Evolutionary conservation across 2,888 invertebrate species (phyloP).

Genomic region (Clusia tigrina): DNA sequence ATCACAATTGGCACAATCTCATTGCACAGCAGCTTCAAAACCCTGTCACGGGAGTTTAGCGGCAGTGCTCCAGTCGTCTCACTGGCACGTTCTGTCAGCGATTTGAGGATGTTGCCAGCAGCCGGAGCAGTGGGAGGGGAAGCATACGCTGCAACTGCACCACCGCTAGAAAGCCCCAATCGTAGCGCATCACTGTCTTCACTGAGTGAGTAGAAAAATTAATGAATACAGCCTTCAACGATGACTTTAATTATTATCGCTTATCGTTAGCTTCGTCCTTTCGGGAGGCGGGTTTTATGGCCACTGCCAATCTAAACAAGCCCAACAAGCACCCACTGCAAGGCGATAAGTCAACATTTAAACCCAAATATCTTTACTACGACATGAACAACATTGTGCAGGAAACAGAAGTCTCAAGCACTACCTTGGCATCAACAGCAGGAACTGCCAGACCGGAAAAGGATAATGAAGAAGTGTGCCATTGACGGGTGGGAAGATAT

Average conservation of each 20-base stretch:
- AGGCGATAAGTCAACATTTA: constrained; percentile 45
- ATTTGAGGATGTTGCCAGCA: constrained; percentile 31
- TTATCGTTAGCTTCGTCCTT: constrained; percentile 42
- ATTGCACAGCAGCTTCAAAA: constrained; percentile 20
- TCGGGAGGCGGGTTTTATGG: constrained; percentile 54
- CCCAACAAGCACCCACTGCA: constrained; percentile 44
- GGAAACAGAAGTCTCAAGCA: neutral
- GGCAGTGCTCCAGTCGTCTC: constrained; percentile 10
- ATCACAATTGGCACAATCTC: constrained; percentile 44
- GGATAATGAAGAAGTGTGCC: too few relatives aligned
- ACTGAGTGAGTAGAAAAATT: too few relatives aligned
- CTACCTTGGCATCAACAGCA: too few relatives aligned
- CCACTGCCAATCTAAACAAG: constrained; percentile 47
- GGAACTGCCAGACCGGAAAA: too few relatives aligned
- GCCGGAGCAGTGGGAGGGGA: constrained; percentile 34
- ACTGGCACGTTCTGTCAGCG: constrained; percentile 30
- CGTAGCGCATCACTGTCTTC: constrained; percentile 38
- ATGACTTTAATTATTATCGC: constrained; percentile 15
- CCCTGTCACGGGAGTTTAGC: neutral
- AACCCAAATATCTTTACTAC: constrained; percentile 56
- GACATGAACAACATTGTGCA: constrained; percentile 38
- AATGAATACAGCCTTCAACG: too few relatives aligned
- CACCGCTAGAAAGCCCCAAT: constrained; percentile 19
- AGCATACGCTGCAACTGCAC: neutral
- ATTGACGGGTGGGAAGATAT: too few relatives aligned